phyloP scores from a whole-genome alignment of 2,113 vertebrate genomes.

The Phrynosoma platyrhinos region DNA sequence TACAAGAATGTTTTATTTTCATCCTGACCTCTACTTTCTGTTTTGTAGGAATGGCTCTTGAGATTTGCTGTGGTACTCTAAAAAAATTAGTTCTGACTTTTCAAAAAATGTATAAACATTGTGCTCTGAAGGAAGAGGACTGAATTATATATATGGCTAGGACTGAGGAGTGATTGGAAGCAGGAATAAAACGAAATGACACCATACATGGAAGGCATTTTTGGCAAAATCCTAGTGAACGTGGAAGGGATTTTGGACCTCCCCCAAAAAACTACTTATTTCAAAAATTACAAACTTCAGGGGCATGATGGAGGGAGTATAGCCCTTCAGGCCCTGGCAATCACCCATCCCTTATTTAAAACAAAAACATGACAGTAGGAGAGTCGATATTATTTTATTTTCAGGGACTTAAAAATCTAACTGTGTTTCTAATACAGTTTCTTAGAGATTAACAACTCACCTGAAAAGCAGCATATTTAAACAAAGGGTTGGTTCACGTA shows the following conservation, averaged over 20 bases:
- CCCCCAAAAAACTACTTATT: too few species aligned
- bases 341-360: not conserved
- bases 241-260: too few species aligned
- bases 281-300: too few species aligned
- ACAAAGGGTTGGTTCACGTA: not conserved
- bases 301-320: too few species aligned
- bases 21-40: not conserved
- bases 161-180: too few species aligned
- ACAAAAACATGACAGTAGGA: not conserved
- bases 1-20: not conserved
- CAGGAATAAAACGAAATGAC: not conserved
- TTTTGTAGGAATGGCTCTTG: not conserved
- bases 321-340: too few species aligned
- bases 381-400: too few species aligned
- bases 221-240: too few species aligned
- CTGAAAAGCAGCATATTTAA: not conserved
- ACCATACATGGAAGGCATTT: too few species aligned
- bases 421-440: not conserved
- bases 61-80: not conserved
- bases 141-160: too few species aligned
- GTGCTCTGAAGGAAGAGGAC: not conserved
- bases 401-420: not conserved
- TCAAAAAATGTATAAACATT: not conserved
- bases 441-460: not conserved
- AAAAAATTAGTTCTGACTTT: not conserved